Conservation (phyloP, 2,113 vertebrate genomes). For the Cheilinus undulatus region DNA sequence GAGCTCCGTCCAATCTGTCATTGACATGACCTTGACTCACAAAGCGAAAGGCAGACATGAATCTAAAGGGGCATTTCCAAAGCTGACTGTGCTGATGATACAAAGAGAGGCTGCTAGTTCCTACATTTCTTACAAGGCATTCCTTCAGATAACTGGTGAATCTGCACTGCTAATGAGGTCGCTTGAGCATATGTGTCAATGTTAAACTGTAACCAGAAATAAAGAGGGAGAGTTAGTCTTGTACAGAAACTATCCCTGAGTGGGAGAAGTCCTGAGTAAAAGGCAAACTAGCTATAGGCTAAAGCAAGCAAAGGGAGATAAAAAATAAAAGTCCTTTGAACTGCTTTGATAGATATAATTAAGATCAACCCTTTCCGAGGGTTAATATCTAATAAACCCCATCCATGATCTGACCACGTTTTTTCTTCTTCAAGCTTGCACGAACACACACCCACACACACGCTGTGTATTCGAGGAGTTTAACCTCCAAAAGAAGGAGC, state of each 20-base stretch:
- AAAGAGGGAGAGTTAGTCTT: conserved; percentile 35
- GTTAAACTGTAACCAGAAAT: conserved; percentile 45
- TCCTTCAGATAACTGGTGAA: conserved; percentile 44
- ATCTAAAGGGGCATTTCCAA: conserved; percentile 56
- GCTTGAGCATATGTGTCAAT: conserved; percentile 66
- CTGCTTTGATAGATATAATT: conserved; percentile 69
- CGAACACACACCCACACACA: conserved; percentile 18
- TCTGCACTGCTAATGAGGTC: conserved; percentile 66
- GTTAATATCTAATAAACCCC: conserved; percentile 74
- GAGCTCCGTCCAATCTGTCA: conserved; percentile 71
- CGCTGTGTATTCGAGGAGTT: conserved; percentile 42
- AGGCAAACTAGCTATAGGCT: conserved; percentile 16
- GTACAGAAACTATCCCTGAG: conserved; percentile 8
- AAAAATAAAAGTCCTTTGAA: conserved; percentile 55
- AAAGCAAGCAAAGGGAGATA: conserved; percentile 24
- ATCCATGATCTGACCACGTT: conserved; percentile 54
- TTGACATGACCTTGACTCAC: conserved; percentile 81
- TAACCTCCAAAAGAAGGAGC: conserved; percentile 72
- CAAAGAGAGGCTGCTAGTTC: conserved; percentile 29
- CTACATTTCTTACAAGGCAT: conserved; percentile 40
- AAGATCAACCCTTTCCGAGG: conserved; percentile 59
- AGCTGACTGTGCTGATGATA: conserved; percentile 53
- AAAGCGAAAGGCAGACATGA: conserved; percentile 59
- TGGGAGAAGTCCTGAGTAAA: conserved; percentile 12
- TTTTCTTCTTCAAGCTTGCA: conserved; percentile 17